These are phyloP conservation scores for Australoheros facetus DNA, from an alignment of 2,797 vertebrate genomes.

Conservation along the genomic window DNA sequence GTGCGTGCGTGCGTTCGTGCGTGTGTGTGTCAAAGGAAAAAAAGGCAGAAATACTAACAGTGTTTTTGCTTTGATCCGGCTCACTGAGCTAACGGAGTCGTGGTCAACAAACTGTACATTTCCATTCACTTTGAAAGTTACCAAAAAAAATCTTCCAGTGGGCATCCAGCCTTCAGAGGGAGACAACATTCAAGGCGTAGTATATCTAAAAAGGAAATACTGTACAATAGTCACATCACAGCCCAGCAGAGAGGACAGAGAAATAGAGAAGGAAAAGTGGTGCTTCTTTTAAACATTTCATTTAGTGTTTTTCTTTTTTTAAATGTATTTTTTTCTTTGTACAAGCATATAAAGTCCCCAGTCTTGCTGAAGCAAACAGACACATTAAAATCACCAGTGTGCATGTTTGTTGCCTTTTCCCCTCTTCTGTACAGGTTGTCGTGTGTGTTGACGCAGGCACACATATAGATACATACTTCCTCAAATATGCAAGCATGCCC, in stretches of 20 bases:
- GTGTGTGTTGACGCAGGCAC: conserved; percentile 48
- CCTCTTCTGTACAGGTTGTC: conserved; percentile 53
- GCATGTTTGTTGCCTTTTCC: conserved; percentile 8
- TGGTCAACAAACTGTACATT: neutral
- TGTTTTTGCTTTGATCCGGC: conserved; percentile 12
- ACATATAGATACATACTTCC: conserved; percentile 31
- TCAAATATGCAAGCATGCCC: conserved; percentile 42
- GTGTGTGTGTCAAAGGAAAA: neutral
- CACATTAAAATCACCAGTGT: conserved; percentile 38
- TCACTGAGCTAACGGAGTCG: neutral
- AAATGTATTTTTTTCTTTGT: conserved; percentile 62
- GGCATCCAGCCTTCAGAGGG: conserved; percentile 67
- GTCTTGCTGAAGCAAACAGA: conserved; percentile 57
- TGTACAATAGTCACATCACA: conserved; percentile 83
- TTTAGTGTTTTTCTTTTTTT: conserved; percentile 43
- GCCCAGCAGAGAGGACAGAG: conserved; percentile 72
- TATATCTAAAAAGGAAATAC: conserved; percentile 81
- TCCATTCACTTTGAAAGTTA: neutral
- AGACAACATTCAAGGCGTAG: conserved; percentile 81
- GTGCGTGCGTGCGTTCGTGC: too few species aligned
- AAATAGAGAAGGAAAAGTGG: conserved; percentile 52
- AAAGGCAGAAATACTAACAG: neutral
- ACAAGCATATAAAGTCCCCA: conserved; percentile 67
- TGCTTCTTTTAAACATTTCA: conserved; percentile 61
- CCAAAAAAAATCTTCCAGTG: conserved; percentile 41